Percentiles rank a stretch among this genome's conserved stretches.
phyloP scores from a whole-genome alignment of 2,888 invertebrate species.

The Nemotelus pantherinus region DNA sequence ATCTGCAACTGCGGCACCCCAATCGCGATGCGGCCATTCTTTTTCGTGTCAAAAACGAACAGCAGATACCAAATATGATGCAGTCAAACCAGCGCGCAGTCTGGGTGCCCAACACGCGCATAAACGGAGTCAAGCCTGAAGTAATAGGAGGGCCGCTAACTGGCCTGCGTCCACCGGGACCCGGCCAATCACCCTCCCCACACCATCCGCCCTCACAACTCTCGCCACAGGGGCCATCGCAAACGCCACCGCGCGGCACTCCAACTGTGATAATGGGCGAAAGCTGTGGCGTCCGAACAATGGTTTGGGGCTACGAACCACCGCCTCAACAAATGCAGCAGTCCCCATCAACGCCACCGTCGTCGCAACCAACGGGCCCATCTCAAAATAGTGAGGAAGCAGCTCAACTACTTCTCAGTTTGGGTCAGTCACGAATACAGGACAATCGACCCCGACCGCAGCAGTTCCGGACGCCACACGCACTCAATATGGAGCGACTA shows the following conservation, averaged over 20 bases:
- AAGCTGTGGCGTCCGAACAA: slow-evolving; percentile 84
- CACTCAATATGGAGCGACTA: slow-evolving; percentile 89
- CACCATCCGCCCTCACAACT: slow-evolving; percentile 62
- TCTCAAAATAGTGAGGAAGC: slow-evolving; percentile 71
- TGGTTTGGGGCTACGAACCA: slow-evolving; percentile 72
- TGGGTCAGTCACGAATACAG: slow-evolving; percentile 75
- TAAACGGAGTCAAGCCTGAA: slow-evolving; percentile 85
- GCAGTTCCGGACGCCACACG: slow-evolving; percentile 68
- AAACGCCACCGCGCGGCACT: slow-evolving; percentile 69
- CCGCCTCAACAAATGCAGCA: slow-evolving; percentile 69
- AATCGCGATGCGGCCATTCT: slow-evolving; percentile 64
- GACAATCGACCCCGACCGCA: slow-evolving; percentile 63
- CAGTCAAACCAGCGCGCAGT: slow-evolving; percentile 63
- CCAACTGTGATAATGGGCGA: slow-evolving; percentile 94
- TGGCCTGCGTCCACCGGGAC: slow-evolving; percentile 56
- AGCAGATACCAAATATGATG: slow-evolving; percentile 48
- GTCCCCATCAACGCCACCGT: slow-evolving; percentile 62
- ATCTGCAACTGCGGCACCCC: slow-evolving; percentile 66
- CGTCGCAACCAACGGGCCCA: slow-evolving; percentile 63
- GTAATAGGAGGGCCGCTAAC: slow-evolving; percentile 73
- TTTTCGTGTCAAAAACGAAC: slow-evolving; percentile 64
- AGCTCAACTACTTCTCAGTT: slow-evolving; percentile 77
- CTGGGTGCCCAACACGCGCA: slow-evolving; percentile 73
- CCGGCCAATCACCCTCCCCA: slow-evolving; percentile 61
- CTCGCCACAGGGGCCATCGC: slow-evolving; percentile 64